Base-by-base conservation (phyloP, 2,113 vertebrate species). In the Tapirus terrestris region DNA sequence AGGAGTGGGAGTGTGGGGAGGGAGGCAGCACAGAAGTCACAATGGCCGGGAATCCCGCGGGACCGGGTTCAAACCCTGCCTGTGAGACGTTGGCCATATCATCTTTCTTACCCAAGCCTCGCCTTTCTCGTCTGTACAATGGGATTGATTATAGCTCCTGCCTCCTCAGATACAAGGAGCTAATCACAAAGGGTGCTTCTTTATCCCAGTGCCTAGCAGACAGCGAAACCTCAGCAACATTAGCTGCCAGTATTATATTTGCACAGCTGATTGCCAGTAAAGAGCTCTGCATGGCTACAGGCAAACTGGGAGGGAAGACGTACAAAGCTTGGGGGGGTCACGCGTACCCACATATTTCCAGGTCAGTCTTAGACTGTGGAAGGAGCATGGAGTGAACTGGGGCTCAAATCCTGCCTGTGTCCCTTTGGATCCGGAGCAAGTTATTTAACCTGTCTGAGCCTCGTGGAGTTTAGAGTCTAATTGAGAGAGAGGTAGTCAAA, bases 311-410 rank as follows among this genome's bases (percentile, higher is more conserved):
- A 51, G 33, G 23, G 60, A 18, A 81, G 65, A 65, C 4, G 31
- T 4, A 27, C 36, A 58, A 18, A 51, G 61, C 43, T 27, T 27
- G 12, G 9, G 1, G 36, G 29, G 27, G 3, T 14, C 45, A 33
- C 8, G 0, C 3, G 0, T n/a, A 39, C 25, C n/a, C 61, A 48
- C 7, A 0, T 6, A 6, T n/a, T 56, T 56, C n/a, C 31, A 29
- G 21, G 39, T 94, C 36, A 6, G 0, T 18, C 12, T 25, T 17
- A 68, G 9, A 70, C 8, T 25, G 16, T 25, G 21, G 23, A 60
- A 82, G 61, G 48, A 73, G 6, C 4, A n/a, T 1, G n/a, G 27
- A n/a, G 20, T 25, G 43, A 43, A 31, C 31, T 14, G 17, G 25
- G 9, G 29, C n/a, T 68, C 89, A 33, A 48, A 92, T 67, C 5